Evolutionary conservation across 1,140 invertebrate species (phyloP), one percentile per base, ranked within the genome.

Genomic region (Oncopodura yosiiana): DNA sequence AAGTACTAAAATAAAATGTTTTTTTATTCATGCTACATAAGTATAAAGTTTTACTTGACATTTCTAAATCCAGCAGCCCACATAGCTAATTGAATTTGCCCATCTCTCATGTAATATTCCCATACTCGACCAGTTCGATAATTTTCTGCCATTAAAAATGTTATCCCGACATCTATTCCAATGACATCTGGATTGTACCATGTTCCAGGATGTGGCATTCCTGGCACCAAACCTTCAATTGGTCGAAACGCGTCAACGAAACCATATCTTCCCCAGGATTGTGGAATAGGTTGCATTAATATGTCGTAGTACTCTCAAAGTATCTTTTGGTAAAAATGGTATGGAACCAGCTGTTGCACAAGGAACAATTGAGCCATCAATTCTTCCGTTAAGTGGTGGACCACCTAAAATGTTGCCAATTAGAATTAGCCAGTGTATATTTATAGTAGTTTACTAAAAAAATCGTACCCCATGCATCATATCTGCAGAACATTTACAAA

Each of bases 161-260:
- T 64, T 14, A 64, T 53, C 0, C 62, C 62, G 2, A 62, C 46
- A 27, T 64, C 56, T 49, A 62, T 62, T 37, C 62, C 62, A 44
- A 64, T 55, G 2, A 62, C 59, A 50, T 62, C 53, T 1, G 29
- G 23, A 42, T 62, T 56, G 23, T 37, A 53, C 56, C 51, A 59
- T 11, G 53, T 44, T 12, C 30, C 42, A n/a, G 8, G 8, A 34
- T n/a, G 30, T 34, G 30, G 8, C 6, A 34, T 34, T 34, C 14
- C 14, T n/a, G 8, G 8, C 18, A 23, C 32, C 54, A 51, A 56
- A 30, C 30, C 21, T 4, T 12, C 32, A 26, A 54, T 12, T 12
- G 58, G 61, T 29, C 55, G 53, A 43, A 62, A 64, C 2, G 62
- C 60, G 38, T 64, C 62, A 21, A 62, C 32, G 36, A 64, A 64